phyloP scores from a whole-genome alignment of 2,113 vertebrate species.

The Otus sunia region DNA sequence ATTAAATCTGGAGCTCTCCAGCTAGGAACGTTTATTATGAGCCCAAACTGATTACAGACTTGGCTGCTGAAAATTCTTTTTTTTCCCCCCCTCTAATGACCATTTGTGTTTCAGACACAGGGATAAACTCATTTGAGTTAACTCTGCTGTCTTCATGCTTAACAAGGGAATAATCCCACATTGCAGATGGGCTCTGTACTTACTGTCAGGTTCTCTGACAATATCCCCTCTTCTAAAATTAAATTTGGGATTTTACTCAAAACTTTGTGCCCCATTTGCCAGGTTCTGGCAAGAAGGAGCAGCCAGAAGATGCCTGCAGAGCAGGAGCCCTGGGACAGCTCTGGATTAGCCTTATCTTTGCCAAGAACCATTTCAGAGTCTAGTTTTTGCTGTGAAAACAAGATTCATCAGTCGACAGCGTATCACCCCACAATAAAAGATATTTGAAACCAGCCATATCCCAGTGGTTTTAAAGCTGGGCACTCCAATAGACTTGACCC shows the following conservation, averaged over 20 bases:
- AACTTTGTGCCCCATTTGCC: background rate
- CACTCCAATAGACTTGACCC: background rate
- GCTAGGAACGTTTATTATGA: background rate
- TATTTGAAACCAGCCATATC: background rate
- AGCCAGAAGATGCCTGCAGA: background rate
- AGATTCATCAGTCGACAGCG: background rate
- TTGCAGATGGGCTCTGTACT: background rate
- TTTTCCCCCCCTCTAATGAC: background rate
- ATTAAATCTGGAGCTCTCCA: background rate
- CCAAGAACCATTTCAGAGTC: background rate
- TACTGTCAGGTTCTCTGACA: background rate
- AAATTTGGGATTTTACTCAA: background rate
- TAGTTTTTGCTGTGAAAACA: background rate
- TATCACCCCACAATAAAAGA: background rate
- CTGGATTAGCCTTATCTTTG: background rate
- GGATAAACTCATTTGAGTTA: background rate
- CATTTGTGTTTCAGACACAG: background rate
- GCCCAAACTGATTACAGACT: background rate
- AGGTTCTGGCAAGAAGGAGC: background rate
- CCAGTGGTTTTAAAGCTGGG: background rate
- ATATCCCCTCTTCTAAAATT: background rate
- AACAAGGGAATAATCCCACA: background rate
- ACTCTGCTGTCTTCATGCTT: background rate
- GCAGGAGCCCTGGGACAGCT: background rate
- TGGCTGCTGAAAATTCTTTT: background rate